These are phyloP conservation scores for Agrotis puta DNA, from an alignment of 2,888 invertebrate genomes.

Conservation along the genomic window DNA sequence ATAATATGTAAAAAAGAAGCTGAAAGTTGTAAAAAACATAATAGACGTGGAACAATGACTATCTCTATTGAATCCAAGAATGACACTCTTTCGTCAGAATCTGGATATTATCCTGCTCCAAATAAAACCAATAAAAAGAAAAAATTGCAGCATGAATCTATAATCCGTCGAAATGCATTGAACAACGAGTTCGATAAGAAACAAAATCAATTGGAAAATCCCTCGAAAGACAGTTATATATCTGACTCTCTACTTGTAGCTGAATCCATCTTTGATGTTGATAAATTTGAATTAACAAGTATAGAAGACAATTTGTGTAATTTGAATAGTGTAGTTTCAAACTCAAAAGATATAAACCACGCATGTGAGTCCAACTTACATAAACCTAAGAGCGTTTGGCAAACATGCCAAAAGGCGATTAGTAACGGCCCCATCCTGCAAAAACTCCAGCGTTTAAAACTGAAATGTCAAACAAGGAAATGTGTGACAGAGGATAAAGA, in stretches of 20 bases:
- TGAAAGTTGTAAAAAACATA: conserved; percentile 5
- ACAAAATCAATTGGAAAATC: conserved; percentile 46
- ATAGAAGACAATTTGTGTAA: conserved; percentile 43
- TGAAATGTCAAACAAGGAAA: conserved; percentile 58
- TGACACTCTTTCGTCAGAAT: conserved; percentile 13
- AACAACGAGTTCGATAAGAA: conserved; percentile 38
- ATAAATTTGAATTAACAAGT: conserved; percentile 47
- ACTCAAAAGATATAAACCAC: conserved; percentile 61
- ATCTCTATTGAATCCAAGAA: conserved; percentile 1
- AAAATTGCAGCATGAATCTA: conserved; percentile 18
- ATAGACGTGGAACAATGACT: conserved; percentile 18
- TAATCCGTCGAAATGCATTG: conserved; percentile 46
- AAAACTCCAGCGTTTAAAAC: conserved; percentile 63
- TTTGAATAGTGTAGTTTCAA: conserved; percentile 53
- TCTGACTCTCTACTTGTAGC: conserved; percentile 56
- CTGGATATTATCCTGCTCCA: neutral
- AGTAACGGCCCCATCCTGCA: conserved; percentile 56
- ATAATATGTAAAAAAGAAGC: conserved; percentile 14
- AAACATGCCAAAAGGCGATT: conserved; percentile 48
- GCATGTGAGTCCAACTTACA: conserved; percentile 49
- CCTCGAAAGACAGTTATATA: conserved; percentile 51
- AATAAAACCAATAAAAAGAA: conserved; percentile 30
- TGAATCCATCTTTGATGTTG: conserved; percentile 62
- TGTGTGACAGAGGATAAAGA: conserved; percentile 37
- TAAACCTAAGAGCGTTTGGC: conserved; percentile 53